Evolutionary conservation across 2,888 invertebrate species (phyloP).

Genomic region (Sylvicola cinctus): DNA sequence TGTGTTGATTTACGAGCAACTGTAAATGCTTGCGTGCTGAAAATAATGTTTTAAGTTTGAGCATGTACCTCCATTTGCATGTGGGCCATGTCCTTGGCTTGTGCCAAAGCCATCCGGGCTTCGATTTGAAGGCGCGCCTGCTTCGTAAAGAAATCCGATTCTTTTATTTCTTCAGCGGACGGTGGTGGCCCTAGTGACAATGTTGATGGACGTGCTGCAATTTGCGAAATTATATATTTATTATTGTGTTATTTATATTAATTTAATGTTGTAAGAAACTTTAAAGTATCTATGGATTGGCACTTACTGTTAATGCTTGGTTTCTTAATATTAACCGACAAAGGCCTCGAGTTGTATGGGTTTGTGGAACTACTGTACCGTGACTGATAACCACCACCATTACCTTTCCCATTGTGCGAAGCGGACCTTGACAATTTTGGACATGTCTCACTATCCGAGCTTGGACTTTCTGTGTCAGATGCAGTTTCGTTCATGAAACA

Average conservation of each 20-base stretch:
- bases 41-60: background rate
- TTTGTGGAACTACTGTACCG: conserved; percentile 8
- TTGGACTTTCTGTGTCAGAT: conserved; percentile 62
- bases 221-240: conserved; percentile 4
- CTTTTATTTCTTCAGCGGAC: conserved; percentile 31
- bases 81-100: conserved; percentile 79
- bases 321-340: conserved; percentile 13
- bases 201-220: conserved; percentile 27
- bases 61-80: conserved; percentile 64
- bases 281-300: too few species aligned
- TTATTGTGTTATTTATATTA: conserved; percentile 11
- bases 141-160: conserved; percentile 60
- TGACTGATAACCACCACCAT: conserved; percentile 2
- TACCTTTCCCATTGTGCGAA: background rate
- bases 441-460: conserved; percentile 43
- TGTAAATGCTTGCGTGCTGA: background rate
- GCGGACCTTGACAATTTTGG: conserved; percentile 15
- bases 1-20: too few species aligned
- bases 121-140: conserved; percentile 71
- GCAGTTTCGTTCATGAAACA: conserved; percentile 90
- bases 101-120: conserved; percentile 67
- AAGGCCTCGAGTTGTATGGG: conserved; percentile 15
- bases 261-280: conserved; percentile 4
- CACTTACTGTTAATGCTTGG: too few species aligned
- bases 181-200: conserved; percentile 28